Evolutionary conservation across 2,888 invertebrate species (phyloP).

Genomic region (Argynnis bischoffii): DNA sequence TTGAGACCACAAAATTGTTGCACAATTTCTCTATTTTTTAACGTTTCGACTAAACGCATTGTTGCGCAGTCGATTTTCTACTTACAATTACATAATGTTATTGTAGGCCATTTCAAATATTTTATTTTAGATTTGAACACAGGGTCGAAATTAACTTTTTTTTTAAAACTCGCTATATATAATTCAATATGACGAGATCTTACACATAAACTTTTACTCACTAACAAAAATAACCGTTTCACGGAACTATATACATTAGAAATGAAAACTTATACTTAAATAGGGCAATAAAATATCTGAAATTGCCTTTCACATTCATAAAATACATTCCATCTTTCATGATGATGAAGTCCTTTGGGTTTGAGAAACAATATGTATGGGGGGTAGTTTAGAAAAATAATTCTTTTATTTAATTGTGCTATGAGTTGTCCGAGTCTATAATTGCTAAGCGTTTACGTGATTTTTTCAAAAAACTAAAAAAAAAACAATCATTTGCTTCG

Average conservation of each 20-base stretch:
- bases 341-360: slow-evolving; percentile 5
- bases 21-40: slow-evolving; percentile 46
- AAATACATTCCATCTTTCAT: background rate
- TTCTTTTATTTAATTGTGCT: slow-evolving; percentile 50
- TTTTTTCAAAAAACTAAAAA: background rate
- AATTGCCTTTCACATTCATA: slow-evolving; percentile 35
- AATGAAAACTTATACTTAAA: slow-evolving; percentile 21
- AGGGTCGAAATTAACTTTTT: background rate
- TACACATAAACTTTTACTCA: slow-evolving; percentile 8
- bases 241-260: slow-evolving; percentile 19
- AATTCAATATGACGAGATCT: slow-evolving; percentile 7
- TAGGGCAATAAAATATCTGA: slow-evolving; percentile 35
- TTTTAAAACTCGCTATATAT: background rate
- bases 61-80: slow-evolving; percentile 43
- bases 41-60: slow-evolving; percentile 35
- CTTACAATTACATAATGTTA: slow-evolving; percentile 41
- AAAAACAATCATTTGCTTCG: background rate
- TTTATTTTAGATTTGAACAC: slow-evolving; percentile 25
- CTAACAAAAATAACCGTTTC: slow-evolving; percentile 20
- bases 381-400: slow-evolving; percentile 48
- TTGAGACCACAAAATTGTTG: slow-evolving; percentile 63
- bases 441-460: slow-evolving; percentile 17
- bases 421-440: slow-evolving; percentile 45
- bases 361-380: slow-evolving; percentile 7
- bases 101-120: slow-evolving; percentile 43